Conservation (phyloP, 2,888 invertebrate species). For the Schizaphis graminum region DNA sequence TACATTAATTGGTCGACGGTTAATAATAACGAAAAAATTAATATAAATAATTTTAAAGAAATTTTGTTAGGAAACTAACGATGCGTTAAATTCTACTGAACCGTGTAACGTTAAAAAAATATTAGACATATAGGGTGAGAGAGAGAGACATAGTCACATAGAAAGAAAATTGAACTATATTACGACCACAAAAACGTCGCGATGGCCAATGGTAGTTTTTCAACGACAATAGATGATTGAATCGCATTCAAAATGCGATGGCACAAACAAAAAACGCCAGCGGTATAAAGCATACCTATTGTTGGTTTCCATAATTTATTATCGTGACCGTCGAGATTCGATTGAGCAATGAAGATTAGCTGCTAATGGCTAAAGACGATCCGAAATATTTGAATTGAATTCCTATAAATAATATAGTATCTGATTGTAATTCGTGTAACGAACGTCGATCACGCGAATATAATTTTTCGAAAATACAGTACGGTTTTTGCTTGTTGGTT, state of each 20-base stretch:
- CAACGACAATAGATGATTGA: slow-evolving; percentile 26
- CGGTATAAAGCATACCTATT: not conserved
- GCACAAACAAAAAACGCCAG: slow-evolving; percentile 34
- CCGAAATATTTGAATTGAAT: slow-evolving; percentile 12
- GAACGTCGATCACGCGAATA: not conserved
- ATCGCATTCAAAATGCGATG: slow-evolving; percentile 35
- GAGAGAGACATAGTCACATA: no score
- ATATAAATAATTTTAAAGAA: not conserved
- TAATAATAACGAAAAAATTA: not conserved
- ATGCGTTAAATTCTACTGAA: slow-evolving; percentile 31
- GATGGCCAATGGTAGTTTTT: not conserved
- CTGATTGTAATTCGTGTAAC: not conserved
- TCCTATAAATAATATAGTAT: not conserved
- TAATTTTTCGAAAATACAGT: not conserved
- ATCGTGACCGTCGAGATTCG: slow-evolving; percentile 42
- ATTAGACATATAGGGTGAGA: not conserved
- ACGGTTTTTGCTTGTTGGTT: not conserved
- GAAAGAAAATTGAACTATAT: slow-evolving; percentile 6
- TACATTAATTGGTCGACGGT: not conserved
- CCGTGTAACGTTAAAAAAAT: not conserved
- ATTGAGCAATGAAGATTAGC: slow-evolving; percentile 28
- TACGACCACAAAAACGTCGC: not conserved
- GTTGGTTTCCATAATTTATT: slow-evolving; percentile 40
- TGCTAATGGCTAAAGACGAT: not conserved
- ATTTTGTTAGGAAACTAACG: slow-evolving; percentile 16